Evolutionary conservation across 2,888 invertebrate species (phyloP).

Genomic region (Ethmia dodecea): DNA sequence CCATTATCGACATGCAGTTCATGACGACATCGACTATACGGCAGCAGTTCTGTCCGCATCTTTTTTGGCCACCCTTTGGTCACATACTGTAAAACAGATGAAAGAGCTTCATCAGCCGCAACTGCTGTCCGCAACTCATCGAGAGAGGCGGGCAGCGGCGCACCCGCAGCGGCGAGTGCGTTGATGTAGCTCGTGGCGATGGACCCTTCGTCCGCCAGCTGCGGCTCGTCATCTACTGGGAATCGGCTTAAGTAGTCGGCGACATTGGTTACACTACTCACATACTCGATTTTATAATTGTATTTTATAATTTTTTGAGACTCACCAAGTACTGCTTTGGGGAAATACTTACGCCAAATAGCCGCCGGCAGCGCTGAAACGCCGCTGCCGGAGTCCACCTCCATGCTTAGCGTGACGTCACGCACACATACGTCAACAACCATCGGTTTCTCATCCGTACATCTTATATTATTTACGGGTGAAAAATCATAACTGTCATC

Average conservation of each 20-base stretch:
- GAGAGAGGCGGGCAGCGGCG: neutral
- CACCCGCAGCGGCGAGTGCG: neutral
- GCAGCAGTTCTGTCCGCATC: neutral
- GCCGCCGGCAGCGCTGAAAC: slow-evolving; percentile 5
- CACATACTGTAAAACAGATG: neutral
- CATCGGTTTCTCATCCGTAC: neutral
- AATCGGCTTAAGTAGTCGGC: neutral
- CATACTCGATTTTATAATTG: neutral
- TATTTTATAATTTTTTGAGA: slow-evolving; percentile 1
- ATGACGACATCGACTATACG: slow-evolving; percentile 1
- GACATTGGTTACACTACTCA: neutral
- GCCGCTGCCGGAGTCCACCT: slow-evolving; percentile 7
- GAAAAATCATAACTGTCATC: neutral
- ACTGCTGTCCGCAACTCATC: neutral
- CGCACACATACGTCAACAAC: neutral
- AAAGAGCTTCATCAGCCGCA: neutral
- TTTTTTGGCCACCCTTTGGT: slow-evolving; percentile 1
- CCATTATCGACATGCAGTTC: slow-evolving; percentile 4
- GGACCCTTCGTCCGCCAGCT: neutral
- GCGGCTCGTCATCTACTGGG: neutral
- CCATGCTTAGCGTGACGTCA: slow-evolving; percentile 1
- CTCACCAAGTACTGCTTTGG: slow-evolving; percentile 1
- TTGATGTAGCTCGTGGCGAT: neutral
- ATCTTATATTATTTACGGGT: slow-evolving; percentile 1
- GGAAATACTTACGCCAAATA: slow-evolving; percentile 3